Base-by-base conservation (phyloP, 2,113 vertebrate genomes). In the Vulpes vulpes region DNA sequence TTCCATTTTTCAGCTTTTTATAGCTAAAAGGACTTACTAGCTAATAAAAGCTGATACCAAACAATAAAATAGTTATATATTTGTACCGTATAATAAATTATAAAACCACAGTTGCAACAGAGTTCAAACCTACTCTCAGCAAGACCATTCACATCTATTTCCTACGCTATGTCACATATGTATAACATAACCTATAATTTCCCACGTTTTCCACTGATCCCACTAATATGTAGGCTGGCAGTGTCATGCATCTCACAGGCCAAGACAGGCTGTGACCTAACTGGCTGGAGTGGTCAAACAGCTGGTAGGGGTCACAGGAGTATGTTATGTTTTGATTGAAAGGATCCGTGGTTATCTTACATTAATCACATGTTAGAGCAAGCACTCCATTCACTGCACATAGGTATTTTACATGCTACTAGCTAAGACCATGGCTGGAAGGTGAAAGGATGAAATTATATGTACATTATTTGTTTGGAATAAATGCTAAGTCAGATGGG, bases 1-100 rank as follows among this genome's bases (percentile, higher is more conserved):
- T 74, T 51, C 15, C 3, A 55, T 62, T 55, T 95, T 92, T 92
- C 83, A 71, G 15, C 32, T 43, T 74, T 96, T 84, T 20, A 38
- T 30, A 59, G 25, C 27, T 65, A 57, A 80, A 92, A 38, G 16
- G 35, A 92, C 79, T 85, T 95, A 64, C 69, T 91, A 64, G 19
- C 85, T 91, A 96, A 64, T 95, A 35, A 91, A 89, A 51, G 53
- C 55, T 51, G 32, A 59, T 76, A 85, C n/a, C 62, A 71, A 94
- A 64, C 53, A 95, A 65, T 53, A 62, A 71, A 86, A 86, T 30
- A 62, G 64, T 49, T 80, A 8, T 49, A 27, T 53, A 64, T 82
- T 93, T 78, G 59, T 4, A 83, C 51, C 30, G 59, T 67, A 16
- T 27, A 78, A 78, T 81, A 73, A 96, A 59, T 83, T 93, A 49